Evolutionary conservation across 2,797 vertebrate genomes (phyloP), one percentile per base, ranked within the genome.

Genomic region (Notamacropus eugenii): DNA sequence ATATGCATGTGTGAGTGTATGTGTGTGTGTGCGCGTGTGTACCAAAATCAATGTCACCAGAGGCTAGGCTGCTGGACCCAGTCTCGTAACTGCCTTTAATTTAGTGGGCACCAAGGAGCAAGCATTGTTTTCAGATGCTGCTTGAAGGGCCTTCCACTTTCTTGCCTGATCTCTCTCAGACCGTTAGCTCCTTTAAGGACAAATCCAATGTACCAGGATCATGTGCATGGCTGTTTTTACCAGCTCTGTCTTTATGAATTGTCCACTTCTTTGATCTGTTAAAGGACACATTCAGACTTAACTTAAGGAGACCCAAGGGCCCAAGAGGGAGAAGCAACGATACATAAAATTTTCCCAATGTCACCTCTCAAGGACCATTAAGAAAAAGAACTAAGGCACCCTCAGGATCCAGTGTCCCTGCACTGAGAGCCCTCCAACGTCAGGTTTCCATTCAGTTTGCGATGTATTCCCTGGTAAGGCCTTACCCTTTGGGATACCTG

Each of bases 401-500:
- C 40, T 46, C 8, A 46, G 74, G 40, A 87, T 5, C 24, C 40
- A 82, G 74, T 24, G 55, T 22, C 31, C 90, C n/a, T 0, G 28
- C 9, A 50, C 22, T 90, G 24, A 82, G 74, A 67, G 50, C 40
- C 6, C 34, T 28, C 27, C 54, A 57, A 97, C 95, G 98, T 99
- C 99, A 99, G 98, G 98, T 99, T 99, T 99, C 99, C 99, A 99
- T 98, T 99, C 99, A 99, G 99, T 99, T 98, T 98, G 98, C 92
- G 98, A 98, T 97, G 98, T 98, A 98, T 98, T 98, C 99, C 99
- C 99, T 99, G 99, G 97, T 97, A 98, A 99, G 99, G 99, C 99
- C 99, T 99, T 99, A 99, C 99, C 99, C 99, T 99, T 99, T 98
- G 99, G 99, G 99, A 99, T 99, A 99, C 99, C 99, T 99, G 99